Base-by-base conservation (phyloP, 1,140 invertebrate genomes). In the Eurosta solidaginis region DNA sequence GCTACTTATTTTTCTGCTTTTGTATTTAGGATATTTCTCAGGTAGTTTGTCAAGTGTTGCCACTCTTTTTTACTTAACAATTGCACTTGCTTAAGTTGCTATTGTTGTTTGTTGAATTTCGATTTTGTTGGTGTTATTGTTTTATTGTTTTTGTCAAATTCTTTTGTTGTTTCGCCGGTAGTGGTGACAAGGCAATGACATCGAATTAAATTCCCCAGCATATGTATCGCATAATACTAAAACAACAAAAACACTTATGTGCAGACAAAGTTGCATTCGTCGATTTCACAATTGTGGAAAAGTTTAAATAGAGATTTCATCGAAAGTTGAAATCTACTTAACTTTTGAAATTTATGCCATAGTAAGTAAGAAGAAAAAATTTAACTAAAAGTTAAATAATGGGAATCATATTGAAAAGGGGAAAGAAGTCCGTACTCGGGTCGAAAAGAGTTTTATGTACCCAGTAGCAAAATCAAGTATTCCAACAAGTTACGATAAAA, bases 191-290 rank as follows among this genome's bases (percentile, higher is more conserved):
- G 59, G 59, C 59, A 68, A 40, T 68, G 59, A 68, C 59, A 68
- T 68, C 59, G 40, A 68, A 68, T 68, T 68, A 68, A 68, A 68
- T 68, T n/a, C 33, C n/a, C n/a, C 36, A 5, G 59, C n/a, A 20
- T 33, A 40, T 68, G n/a, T n/a, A n/a, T n/a, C n/a, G n/a, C n/a
- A n/a, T n/a, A n/a, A n/a, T n/a, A n/a, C n/a, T n/a, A 42, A 68
- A 68, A 68, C 27, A 68, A 68, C 40, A 40, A 33, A 40, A 40
- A 9, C 27, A n/a, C 1, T 2, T 9, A 25, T 10, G 10, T 12
- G 33, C 33, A 68, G 25, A 68, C n/a, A 63, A 33, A 63, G 33
- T 68, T 68, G 14, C 14, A 12, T 27, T 40, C 4, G n/a, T n/a
- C n/a, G 20, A 36, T 68, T 17, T 68, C 40, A 22, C 17, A 29